These are phyloP conservation scores for Calliphora vicina DNA, from an alignment of 1,140 invertebrate genomes.

Conservation along the genomic window DNA sequence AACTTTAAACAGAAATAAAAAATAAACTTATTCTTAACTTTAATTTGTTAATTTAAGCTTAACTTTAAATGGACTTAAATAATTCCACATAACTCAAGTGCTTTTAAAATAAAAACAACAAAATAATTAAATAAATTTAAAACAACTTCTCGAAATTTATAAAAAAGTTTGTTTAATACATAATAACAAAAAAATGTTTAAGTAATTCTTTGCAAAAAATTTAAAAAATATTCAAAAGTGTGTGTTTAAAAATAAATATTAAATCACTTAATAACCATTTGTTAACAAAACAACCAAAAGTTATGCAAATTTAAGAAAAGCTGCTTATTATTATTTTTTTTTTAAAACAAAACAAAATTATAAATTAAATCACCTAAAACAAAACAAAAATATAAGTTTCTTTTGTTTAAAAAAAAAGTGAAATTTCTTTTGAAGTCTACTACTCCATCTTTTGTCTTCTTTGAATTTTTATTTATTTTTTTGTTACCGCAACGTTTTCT, in stretches of 20 bases:
- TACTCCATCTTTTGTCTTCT: no score
- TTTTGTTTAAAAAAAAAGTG: conserved; percentile 18
- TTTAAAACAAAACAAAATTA: background rate
- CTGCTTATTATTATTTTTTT: no score
- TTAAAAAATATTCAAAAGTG: no score
- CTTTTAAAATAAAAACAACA: background rate
- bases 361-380: background rate
- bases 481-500: background rate
- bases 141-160: no score
- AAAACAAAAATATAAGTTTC: background rate
- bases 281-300: conserved; percentile 12
- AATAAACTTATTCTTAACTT: background rate
- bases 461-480: no score
- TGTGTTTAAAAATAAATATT: background rate
- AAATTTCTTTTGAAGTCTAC: background rate
- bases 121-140: no score
- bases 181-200: no score
- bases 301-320: conserved; percentile 25
- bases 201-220: no score
- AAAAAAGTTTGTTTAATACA: no score
- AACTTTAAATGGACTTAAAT: no score
- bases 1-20: conserved; percentile 3
- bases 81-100: background rate
- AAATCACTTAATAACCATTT: background rate
- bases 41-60: no score